Percentiles rank a stretch among this genome's conserved stretches.
phyloP scores from a whole-genome alignment of 2,113 vertebrate species.

The Sinocyclocheilus anshuiensis region DNA sequence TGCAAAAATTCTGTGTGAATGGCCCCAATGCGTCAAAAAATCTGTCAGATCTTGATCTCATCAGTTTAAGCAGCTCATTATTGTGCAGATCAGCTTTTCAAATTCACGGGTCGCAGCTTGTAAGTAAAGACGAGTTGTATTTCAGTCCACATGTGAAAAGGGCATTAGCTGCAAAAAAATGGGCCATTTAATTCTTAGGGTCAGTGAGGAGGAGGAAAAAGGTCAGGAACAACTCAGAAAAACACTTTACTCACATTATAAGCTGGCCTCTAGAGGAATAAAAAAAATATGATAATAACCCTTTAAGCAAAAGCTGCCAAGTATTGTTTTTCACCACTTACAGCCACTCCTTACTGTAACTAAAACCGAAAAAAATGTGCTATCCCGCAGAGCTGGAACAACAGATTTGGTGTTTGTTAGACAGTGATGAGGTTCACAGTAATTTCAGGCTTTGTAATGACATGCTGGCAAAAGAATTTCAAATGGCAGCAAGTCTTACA shows the following conservation, averaged over 20 bases:
- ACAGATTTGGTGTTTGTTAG: constrained; percentile 66
- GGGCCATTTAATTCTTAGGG: background rate
- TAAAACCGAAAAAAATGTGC: background rate
- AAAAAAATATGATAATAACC: background rate
- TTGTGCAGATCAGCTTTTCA: background rate
- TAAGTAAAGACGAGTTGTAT: background rate
- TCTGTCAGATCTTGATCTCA: background rate
- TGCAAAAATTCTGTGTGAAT: background rate
- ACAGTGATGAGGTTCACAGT: constrained; percentile 44
- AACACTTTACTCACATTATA: background rate
- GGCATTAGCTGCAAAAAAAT: background rate
- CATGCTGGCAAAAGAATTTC: constrained; percentile 64
- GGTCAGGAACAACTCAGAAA: background rate
- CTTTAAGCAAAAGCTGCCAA: background rate
- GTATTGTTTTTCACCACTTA: background rate
- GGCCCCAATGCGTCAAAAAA: background rate
- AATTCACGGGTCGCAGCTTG: background rate
- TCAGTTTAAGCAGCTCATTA: background rate
- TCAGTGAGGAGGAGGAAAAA: background rate
- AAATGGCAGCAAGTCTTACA: constrained; percentile 42
- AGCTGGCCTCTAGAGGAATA: background rate
- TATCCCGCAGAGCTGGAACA: constrained; percentile 30
- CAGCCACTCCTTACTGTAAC: background rate
- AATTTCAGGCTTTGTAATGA: constrained; percentile 70
- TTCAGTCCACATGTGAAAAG: background rate